These are phyloP conservation scores for Melieria picta DNA, from an alignment of 2,888 invertebrate species.

Conservation along the genomic window DNA sequence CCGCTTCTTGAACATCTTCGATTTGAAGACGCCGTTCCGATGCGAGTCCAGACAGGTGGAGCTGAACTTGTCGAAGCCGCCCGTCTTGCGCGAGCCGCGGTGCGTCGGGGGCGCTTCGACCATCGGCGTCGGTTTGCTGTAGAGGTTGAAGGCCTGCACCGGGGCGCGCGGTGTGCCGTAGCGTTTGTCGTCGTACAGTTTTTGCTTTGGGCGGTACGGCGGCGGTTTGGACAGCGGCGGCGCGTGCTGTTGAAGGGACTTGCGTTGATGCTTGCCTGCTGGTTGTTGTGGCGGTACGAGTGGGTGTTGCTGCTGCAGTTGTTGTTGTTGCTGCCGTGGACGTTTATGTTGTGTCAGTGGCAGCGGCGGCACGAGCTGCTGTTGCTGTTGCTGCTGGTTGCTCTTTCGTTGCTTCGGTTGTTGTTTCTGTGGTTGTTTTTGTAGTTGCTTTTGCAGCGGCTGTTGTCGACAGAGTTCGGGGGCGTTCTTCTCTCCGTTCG, in stretches of 20 bases:
- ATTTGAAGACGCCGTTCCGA: neutral
- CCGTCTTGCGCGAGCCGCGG: too few species aligned
- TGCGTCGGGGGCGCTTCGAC: too few species aligned
- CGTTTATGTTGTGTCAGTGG: constrained; percentile 21
- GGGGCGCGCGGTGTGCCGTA: too few species aligned
- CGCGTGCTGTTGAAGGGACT: constrained; percentile 6
- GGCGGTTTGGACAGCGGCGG: neutral
- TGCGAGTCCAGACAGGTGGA: neutral
- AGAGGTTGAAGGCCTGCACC: too few species aligned
- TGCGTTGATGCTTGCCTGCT: neutral
- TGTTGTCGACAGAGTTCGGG: neutral
- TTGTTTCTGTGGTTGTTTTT: constrained; percentile 25
- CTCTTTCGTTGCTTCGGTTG: constrained; percentile 12
- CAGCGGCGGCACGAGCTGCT: constrained; percentile 9
- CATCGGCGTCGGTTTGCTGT: too few species aligned
- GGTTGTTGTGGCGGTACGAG: constrained; percentile 2
- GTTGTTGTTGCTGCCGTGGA: constrained; percentile 7
- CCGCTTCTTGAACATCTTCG: constrained; percentile 32
- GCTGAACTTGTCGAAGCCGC: too few species aligned
- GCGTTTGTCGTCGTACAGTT: too few species aligned
- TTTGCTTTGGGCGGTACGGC: too few species aligned
- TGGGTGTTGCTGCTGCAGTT: constrained; percentile 12
- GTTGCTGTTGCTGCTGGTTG: constrained; percentile 14
- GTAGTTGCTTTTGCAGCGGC: constrained; percentile 17
- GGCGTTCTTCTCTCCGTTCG: constrained; percentile 5